These are phyloP conservation scores for Dissostichus mawsoni DNA, from an alignment of 2,113 vertebrate species.

Conservation along the genomic window DNA sequence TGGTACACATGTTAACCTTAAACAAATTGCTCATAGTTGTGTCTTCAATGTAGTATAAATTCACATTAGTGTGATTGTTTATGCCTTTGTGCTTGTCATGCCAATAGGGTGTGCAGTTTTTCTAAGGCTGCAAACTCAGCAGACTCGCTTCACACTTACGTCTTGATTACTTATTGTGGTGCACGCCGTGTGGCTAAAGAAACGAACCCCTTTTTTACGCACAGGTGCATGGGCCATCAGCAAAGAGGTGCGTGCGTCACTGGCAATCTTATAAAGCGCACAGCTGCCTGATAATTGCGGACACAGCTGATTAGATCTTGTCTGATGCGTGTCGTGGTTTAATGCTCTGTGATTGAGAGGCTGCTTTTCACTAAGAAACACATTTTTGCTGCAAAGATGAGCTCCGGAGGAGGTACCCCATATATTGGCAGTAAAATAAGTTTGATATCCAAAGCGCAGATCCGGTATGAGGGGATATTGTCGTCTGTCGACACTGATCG, in stretches of 20 bases:
- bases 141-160: background rate
- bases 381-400: conserved; percentile 81
- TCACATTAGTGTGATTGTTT: background rate
- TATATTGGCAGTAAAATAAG: conserved; percentile 95
- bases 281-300: conserved; percentile 59
- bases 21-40: background rate
- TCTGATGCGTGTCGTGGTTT: too few relatives aligned
- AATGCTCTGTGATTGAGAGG: background rate
- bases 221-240: conserved; percentile 14
- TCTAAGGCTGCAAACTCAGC: background rate
- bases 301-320: background rate
- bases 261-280: conserved; percentile 47
- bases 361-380: background rate
- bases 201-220: background rate
- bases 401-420: conserved; percentile 87
- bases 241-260: conserved; percentile 13
- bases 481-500: conserved; percentile 95
- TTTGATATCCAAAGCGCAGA: conserved; percentile 93
- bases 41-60: background rate
- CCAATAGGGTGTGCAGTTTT: background rate
- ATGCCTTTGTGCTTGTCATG: background rate
- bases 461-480: conserved; percentile 93
- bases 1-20: background rate
- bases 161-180: background rate
- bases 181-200: conserved; percentile 7